A percentile compares a stretch with the other conserved stretches of the same genome.
phyloP scores from a whole-genome alignment of 2,888 invertebrate species.

The Mactromeris polynyma region DNA sequence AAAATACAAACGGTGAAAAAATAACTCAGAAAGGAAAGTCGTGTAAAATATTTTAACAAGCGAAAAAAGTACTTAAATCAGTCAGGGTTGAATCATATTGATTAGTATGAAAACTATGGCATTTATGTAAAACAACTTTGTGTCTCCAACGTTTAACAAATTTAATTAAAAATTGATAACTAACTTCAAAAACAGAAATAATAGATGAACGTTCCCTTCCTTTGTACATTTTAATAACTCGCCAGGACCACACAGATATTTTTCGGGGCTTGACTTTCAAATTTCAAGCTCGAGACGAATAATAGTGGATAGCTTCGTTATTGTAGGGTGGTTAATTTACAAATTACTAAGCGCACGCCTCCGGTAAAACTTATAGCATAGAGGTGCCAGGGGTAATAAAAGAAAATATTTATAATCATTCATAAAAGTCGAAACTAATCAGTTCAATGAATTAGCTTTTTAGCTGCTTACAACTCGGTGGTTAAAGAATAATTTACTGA shows the following conservation, averaged over 20 bases:
- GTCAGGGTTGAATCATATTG: too few species aligned
- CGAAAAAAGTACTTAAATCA: too few species aligned
- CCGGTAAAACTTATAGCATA: conserved; percentile 27
- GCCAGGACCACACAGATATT: neutral
- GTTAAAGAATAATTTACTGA: conserved; percentile 22
- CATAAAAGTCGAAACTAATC: conserved; percentile 37
- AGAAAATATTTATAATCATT: conserved; percentile 36
- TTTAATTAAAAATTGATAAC: conserved; percentile 10
- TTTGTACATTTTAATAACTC: neutral
- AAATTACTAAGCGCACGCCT: conserved; percentile 49
- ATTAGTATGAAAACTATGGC: neutral
- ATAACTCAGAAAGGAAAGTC: too few species aligned
- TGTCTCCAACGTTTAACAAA: neutral
- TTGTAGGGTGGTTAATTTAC: conserved; percentile 48
- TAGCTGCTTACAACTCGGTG: conserved; percentile 2
- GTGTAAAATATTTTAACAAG: too few species aligned
- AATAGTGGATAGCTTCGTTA: neutral
- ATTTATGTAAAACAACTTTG: neutral
- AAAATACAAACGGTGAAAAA: too few species aligned
- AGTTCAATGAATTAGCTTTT: conserved; percentile 42
- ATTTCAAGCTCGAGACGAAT: neutral
- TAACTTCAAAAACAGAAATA: neutral
- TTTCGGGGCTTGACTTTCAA: neutral
- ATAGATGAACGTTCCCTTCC: neutral
- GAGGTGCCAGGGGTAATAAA: conserved; percentile 39